Percentiles rank a stretch among this genome's conserved stretches.
Evolutionary conservation across 1,140 invertebrate species (phyloP).

Genomic region (Heliconius himera): DNA sequence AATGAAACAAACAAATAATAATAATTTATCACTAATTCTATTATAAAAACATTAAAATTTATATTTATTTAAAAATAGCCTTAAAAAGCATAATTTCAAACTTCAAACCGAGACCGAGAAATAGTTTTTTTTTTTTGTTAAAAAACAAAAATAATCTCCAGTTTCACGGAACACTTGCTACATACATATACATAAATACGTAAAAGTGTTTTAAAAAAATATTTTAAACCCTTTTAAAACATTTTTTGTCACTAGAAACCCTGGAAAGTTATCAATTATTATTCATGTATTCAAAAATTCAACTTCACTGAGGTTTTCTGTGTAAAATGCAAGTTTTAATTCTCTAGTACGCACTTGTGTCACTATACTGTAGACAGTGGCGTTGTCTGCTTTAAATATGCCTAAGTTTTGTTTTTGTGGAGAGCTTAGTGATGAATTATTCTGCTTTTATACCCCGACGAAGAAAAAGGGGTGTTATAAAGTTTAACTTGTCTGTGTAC

Average conservation of each 20-base stretch:
- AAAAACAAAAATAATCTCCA: no score
- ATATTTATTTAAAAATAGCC: no score
- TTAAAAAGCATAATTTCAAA: no score
- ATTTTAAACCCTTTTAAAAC: background rate
- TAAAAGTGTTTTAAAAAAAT: background rate
- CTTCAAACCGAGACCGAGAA: no score
- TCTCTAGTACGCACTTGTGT: constrained; percentile 1
- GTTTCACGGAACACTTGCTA: background rate
- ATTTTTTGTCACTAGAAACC: background rate
- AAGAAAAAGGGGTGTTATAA: background rate
- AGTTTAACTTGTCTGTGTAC: background rate
- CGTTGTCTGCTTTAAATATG: constrained; percentile 10
- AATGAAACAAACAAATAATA: no score
- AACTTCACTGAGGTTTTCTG: constrained; percentile 6
- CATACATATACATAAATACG: background rate
- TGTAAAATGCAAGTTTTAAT: constrained; percentile 13
- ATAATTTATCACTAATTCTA: no score
- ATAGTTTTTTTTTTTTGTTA: no score
- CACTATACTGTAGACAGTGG: background rate
- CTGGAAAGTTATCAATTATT: constrained; percentile 6
- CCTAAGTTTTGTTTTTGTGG: constrained; percentile 5
- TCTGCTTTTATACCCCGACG: background rate
- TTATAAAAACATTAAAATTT: no score
- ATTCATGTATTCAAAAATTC: constrained; percentile 10
- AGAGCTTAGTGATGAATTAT: background rate